Percentiles rank a stretch among this genome's conserved stretches.
phyloP scores from a whole-genome alignment of 53 echinoderm and acorn worm genomes.

The Echinarachnius parma region DNA sequence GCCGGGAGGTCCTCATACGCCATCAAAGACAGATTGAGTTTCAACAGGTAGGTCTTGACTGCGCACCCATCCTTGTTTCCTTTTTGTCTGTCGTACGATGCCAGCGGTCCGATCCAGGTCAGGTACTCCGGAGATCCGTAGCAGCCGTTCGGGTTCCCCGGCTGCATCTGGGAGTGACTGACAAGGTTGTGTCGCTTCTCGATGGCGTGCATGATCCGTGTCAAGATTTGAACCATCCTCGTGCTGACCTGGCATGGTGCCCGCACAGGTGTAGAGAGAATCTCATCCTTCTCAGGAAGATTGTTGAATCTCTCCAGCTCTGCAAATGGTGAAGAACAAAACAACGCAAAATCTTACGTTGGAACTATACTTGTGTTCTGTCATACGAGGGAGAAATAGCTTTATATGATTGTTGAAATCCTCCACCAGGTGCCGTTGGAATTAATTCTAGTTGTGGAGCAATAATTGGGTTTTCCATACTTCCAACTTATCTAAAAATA shows the following conservation, averaged over 20 bases:
- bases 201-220: constrained; percentile 45
- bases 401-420: too few species aligned
- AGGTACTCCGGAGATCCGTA: constrained; percentile 48
- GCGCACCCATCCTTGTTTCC: constrained; percentile 5
- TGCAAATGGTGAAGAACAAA: too few species aligned
- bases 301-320: constrained; percentile 55
- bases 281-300: constrained; percentile 51
- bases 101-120: constrained; percentile 36
- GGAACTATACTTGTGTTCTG: too few species aligned
- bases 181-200: too few species aligned
- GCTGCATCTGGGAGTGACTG: constrained; percentile 21
- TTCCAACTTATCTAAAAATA: too few species aligned
- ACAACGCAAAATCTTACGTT: too few species aligned
- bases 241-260: constrained; percentile 8
- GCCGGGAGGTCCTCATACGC: constrained; percentile 68
- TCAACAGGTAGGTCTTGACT: constrained; percentile 42
- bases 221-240: constrained; percentile 24
- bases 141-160: background rate
- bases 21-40: constrained; percentile 64
- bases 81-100: constrained; percentile 8
- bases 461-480: too few species aligned
- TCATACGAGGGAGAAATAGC: too few species aligned
- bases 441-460: too few species aligned
- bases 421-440: too few species aligned
- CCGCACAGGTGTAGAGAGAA: constrained; percentile 27